Conservation (phyloP, 2,113 vertebrate species). For the Thamnaconus septentrionalis region DNA sequence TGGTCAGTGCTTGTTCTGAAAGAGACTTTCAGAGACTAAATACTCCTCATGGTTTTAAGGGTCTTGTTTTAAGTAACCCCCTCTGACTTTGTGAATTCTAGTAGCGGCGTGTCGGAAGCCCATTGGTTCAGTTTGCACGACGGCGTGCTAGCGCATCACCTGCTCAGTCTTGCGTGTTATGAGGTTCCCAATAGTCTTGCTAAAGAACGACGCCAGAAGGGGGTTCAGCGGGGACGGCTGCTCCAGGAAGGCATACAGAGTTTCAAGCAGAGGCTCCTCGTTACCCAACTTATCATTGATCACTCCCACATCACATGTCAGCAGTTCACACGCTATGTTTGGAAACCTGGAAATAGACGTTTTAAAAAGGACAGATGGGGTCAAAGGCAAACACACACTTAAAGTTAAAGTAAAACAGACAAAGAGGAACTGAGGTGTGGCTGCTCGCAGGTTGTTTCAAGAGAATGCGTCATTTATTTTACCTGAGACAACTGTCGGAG, state of each 20-base stretch:
- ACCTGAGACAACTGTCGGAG: background rate
- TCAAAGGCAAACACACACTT: background rate
- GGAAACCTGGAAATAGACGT: constrained; percentile 77
- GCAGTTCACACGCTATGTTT: constrained; percentile 93
- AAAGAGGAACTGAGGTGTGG: background rate
- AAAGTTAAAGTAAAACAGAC: background rate
- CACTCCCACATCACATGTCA: constrained; percentile 91
- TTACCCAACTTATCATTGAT: constrained; percentile 94
- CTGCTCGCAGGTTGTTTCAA: background rate
- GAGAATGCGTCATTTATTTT: too few species aligned
- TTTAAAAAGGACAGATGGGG: too few species aligned
- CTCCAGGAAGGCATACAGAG: constrained; percentile 88
- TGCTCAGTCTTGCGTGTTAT: constrained; percentile 95
- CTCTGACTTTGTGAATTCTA: too few species aligned
- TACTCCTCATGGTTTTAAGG: too few species aligned
- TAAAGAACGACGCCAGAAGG: constrained; percentile 96
- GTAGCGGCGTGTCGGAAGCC: background rate
- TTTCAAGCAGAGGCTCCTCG: constrained; percentile 86
- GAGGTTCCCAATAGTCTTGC: constrained; percentile 95
- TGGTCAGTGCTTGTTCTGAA: too few species aligned
- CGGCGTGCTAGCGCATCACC: constrained; percentile 68
- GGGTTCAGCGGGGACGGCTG: constrained; percentile 92
- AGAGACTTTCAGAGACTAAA: too few species aligned
- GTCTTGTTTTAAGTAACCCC: background rate
- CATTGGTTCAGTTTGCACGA: constrained; percentile 13